phyloP scores from a whole-genome alignment of 2,888 invertebrate genomes.

The Xestia c-nigrum region DNA sequence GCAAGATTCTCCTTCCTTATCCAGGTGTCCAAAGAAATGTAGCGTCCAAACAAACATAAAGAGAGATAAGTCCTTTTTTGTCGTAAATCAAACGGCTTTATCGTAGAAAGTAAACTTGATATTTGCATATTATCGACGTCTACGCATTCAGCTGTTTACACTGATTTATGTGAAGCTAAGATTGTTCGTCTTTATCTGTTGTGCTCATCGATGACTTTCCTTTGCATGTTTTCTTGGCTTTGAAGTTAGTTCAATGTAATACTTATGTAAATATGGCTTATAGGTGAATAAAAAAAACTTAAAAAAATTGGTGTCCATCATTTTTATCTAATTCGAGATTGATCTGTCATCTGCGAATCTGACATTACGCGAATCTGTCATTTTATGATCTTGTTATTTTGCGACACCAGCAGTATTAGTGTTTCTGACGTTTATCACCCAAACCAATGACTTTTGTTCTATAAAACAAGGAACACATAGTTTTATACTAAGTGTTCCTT shows the following conservation, averaged over 20 bases:
- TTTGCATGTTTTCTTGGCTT: conserved; percentile 17
- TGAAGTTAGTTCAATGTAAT: neutral
- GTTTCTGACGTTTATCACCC: too few relatives aligned
- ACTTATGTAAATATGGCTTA: neutral
- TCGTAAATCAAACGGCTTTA: conserved; percentile 70
- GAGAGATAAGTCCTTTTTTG: conserved; percentile 65
- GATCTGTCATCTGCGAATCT: too few relatives aligned
- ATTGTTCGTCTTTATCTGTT: conserved; percentile 54
- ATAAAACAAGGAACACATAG: neutral
- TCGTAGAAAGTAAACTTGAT: conserved; percentile 69
- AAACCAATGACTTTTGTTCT: too few relatives aligned
- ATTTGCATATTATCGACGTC: conserved; percentile 72
- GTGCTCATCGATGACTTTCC: conserved; percentile 48
- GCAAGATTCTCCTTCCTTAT: conserved; percentile 21
- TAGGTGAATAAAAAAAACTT: too few relatives aligned
- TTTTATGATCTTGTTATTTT: too few relatives aligned
- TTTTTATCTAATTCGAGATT: too few relatives aligned
- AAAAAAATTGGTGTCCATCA: too few relatives aligned
- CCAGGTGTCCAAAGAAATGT: conserved; percentile 41
- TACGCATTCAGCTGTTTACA: conserved; percentile 67
- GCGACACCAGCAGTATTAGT: too few relatives aligned
- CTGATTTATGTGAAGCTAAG: conserved; percentile 64
- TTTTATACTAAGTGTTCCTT: neutral
- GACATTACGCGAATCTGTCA: too few relatives aligned
- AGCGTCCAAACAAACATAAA: conserved; percentile 46